A percentile compares a stretch with the other conserved stretches of the same genome.
These are phyloP conservation scores for Acanthosepion esculentum DNA, from an alignment of 2,888 invertebrate genomes.

Conservation along the genomic window DNA sequence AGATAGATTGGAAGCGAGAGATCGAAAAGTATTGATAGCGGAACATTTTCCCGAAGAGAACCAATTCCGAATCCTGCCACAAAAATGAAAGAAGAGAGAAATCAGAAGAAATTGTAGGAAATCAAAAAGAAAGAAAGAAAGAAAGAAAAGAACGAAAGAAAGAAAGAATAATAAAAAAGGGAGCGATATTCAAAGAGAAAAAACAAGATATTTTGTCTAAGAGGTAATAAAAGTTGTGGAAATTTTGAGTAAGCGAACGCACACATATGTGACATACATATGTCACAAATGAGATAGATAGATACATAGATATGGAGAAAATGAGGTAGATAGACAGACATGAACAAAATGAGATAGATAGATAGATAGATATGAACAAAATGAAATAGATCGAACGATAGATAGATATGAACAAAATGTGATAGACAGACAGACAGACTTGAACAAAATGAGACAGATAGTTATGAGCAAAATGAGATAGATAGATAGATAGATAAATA, in stretches of 20 bases:
- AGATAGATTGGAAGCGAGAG: neutral
- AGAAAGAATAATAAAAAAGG: neutral
- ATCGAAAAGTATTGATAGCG: neutral
- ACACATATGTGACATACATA: neutral
- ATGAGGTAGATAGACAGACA: too few relatives aligned
- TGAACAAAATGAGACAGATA: too few relatives aligned
- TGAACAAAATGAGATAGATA: too few relatives aligned
- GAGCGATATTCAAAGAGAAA: neutral
- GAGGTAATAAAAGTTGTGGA: neutral
- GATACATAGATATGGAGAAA: too few relatives aligned
- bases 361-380: too few relatives aligned
- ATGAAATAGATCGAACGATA: too few relatives aligned
- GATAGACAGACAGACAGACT: too few relatives aligned
- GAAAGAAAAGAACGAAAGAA: neutral
- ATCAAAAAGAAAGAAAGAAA: neutral
- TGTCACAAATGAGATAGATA: neutral
- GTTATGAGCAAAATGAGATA: too few relatives aligned
- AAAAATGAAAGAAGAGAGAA: neutral
- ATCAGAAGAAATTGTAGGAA: neutral
- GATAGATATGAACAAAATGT: too few relatives aligned
- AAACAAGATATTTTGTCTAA: neutral
- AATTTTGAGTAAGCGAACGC: neutral
- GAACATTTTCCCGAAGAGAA: too few relatives aligned
- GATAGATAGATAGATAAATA: too few relatives aligned
- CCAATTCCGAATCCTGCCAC: neutral